Conservation (phyloP, 2,888 invertebrate species). For the Ptychoptera albimana region DNA sequence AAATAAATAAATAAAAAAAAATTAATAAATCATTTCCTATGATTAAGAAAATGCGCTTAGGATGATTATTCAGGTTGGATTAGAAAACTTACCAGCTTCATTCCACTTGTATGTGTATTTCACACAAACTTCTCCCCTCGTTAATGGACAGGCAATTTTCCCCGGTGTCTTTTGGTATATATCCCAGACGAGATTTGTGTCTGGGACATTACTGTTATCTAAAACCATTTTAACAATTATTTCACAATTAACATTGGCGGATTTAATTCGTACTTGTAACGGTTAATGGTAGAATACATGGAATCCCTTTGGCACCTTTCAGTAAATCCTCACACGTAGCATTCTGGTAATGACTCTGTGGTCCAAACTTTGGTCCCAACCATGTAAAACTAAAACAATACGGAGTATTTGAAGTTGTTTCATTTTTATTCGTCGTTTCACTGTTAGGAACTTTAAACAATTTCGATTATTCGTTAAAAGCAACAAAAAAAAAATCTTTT, state of each 20-base stretch:
- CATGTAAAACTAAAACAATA: slow-evolving; percentile 53
- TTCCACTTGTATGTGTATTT: slow-evolving; percentile 45
- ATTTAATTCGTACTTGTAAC: slow-evolving; percentile 37
- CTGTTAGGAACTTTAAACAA: too few species aligned
- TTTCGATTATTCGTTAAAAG: too few species aligned
- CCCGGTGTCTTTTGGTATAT: slow-evolving; percentile 27
- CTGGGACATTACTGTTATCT: slow-evolving; percentile 47
- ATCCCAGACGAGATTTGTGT: slow-evolving; percentile 43
- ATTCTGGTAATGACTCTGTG: slow-evolving; percentile 35
- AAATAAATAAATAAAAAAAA: too few species aligned
- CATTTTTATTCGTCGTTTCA: too few species aligned
- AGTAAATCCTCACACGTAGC: slow-evolving; percentile 39
- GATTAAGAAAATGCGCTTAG: too few species aligned
- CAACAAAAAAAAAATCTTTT: too few species aligned
- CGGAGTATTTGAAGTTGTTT: slow-evolving; percentile 11
- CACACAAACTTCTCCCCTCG: slow-evolving; percentile 44
- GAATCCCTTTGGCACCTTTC: slow-evolving; percentile 35
- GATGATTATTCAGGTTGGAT: too few species aligned
- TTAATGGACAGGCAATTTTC: slow-evolving; percentile 39
- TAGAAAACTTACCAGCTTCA: slow-evolving; percentile 38
- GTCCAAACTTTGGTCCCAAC: slow-evolving; percentile 46
- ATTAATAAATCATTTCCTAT: too few species aligned
- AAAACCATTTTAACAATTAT: slow-evolving; percentile 5
- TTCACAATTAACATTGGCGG: background rate
- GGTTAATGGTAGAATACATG: slow-evolving; percentile 46